These are phyloP conservation scores for Heliothis subflexa DNA, from an alignment of 1,140 invertebrate species.

Conservation along the genomic window DNA sequence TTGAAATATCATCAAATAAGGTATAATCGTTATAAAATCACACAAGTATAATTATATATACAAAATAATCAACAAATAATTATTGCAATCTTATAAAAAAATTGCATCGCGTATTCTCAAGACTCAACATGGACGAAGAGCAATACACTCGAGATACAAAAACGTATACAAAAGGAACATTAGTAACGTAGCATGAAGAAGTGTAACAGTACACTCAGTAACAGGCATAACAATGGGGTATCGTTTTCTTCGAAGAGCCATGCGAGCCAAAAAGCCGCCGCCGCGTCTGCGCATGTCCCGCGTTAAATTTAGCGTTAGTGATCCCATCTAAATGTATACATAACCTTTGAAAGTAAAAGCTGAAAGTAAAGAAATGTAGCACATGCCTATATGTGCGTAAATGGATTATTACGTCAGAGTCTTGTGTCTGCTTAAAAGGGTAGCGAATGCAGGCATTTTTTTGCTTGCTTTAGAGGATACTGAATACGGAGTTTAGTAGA, in stretches of 20 bases:
- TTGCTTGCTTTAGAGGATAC: background rate
- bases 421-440: slow-evolving; percentile 23
- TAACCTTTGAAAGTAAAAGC: slow-evolving; percentile 72
- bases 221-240: slow-evolving; percentile 81
- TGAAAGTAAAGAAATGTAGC: slow-evolving; percentile 47
- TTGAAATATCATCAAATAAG: too few relatives aligned
- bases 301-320: slow-evolving; percentile 84
- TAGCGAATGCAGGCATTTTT: background rate
- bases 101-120: background rate
- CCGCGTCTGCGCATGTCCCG: slow-evolving; percentile 58
- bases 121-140: slow-evolving; percentile 2
- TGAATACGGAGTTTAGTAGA: too few relatives aligned
- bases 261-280: slow-evolving; percentile 63
- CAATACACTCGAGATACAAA: slow-evolving; percentile 48
- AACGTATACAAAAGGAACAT: slow-evolving; percentile 71
- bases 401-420: slow-evolving; percentile 42
- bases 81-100: background rate
- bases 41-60: too few relatives aligned
- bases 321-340: slow-evolving; percentile 69
- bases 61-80: background rate
- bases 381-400: background rate
- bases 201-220: slow-evolving; percentile 79
- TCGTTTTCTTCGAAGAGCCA: slow-evolving; percentile 75
- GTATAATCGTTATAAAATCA: too few relatives aligned
- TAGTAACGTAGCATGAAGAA: slow-evolving; percentile 77